Evolutionary conservation across 2,113 vertebrate species (phyloP), one percentile per base, ranked within the genome.

Genomic region (Setophaga kirtlandii): DNA sequence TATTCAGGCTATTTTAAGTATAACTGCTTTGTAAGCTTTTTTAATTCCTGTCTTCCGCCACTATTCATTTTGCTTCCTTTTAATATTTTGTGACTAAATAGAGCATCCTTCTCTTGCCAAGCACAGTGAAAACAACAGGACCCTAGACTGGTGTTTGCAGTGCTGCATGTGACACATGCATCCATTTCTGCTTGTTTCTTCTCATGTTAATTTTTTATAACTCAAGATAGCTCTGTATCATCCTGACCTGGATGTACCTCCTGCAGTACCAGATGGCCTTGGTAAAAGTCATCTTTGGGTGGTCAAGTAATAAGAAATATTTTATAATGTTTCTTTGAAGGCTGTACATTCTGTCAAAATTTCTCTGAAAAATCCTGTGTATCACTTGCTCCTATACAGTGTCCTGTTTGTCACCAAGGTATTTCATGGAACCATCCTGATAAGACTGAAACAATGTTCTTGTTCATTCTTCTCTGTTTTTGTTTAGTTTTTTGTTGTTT

Each of bases 121-220:
- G n/a, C 25, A 44, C 11, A 83, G 31, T 22, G 53, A 87, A 77
- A 87, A 77, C n/a, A 93, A 59, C 49, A 67, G 68, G 33, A 83
- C n/a, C 37, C 14, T 83, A 41, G 49, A 75, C 18, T 33, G n/a
- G 65, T 35, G 6, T 52, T 63, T 93, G 64, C 56, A 80, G 35
- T 65, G 87, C 60, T 2, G 1, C 47, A 65, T 12, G 92, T 97
- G 93, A 94, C 92, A 93, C 64, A 39, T 82, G 35, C 73, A 68
- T 74, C 39, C 49, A 78, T 71, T 56, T 76, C 76, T 70, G 44
- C 47, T 55, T 37, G 59, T 83, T 97, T 82, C 69, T 83, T 78
- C 53, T 71, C 56, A 30, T 17, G 13, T 47, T 85, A 82, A 96
- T 95, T 95, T 69, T 97, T 97, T 96, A 94, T 94, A 97, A 55